Evolutionary conservation across 2,113 vertebrate genomes (phyloP), one percentile per base, ranked within the genome.

Genomic region (Mastomys coucha): DNA sequence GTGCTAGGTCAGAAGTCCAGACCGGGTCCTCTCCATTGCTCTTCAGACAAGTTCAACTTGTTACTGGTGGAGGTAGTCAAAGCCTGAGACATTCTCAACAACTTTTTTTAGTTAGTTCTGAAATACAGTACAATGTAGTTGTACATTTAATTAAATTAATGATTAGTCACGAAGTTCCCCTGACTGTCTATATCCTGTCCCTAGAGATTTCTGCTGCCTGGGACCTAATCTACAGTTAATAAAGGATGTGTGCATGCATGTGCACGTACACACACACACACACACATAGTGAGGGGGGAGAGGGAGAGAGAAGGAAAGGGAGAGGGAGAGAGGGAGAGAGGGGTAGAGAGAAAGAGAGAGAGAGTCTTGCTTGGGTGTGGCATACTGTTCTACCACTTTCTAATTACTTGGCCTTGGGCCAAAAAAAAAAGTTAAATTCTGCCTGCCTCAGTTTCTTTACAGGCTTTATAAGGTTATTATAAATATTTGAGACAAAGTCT

Each of bases 101-200:
- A 60, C 42, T 67, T 95, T 78, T 53, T 53, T 75, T 33, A 39
- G 4, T 91, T 92, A 81, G 58, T 67, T 91, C 36, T 82, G 93
- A 73, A 92, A 45, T 65, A 63, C 8, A 76, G 28, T 42, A 76
- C 31, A 36, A 81, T 20, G n/a, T n/a, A n/a, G n/a, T n/a, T n/a
- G n/a, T 51, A 60, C 39, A 45, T 90, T 91, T 88, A 88, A 90
- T 88, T 77, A 95, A 56, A 88, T 91, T 60, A 88, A 60, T 73
- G 45, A 77, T 87, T 42, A 87, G 77, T 86, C 67, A 60, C 67
- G 42, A 56, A 89, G 45, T 86, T 93, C 72, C 42, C 58, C 63
- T 70, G 20, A 28, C 67, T 84, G 49, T 31, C 53, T 49, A 36
- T 94, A 2, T 51, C 42, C n/a, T n/a, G 28, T n/a, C 33, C 11